Percentiles rank a stretch among this genome's conserved stretches.
phyloP scores from a whole-genome alignment of 1,140 invertebrate genomes.

The Drosophila mayri region DNA sequence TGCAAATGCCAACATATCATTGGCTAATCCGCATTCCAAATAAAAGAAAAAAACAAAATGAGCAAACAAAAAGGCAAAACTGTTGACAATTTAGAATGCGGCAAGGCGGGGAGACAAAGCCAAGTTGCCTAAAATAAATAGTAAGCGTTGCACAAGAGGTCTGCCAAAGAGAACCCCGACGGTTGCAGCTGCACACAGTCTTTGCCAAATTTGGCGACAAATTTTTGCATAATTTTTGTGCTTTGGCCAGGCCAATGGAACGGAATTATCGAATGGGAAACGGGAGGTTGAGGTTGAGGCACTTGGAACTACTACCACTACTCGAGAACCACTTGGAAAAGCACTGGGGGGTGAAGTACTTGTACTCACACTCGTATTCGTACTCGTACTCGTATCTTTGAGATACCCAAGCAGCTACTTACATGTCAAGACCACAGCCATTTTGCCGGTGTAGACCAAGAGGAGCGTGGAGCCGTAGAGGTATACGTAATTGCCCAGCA shows the following conservation, averaged over 20 bases:
- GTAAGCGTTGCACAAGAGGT: conserved; percentile 30
- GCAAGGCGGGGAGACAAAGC: conserved; percentile 28
- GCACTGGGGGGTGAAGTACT: conserved; percentile 2
- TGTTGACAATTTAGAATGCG: conserved; percentile 42
- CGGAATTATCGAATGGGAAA: conserved; percentile 9
- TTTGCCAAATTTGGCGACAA: conserved; percentile 43
- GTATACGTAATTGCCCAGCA: conserved; percentile 96
- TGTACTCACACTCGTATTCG: background rate
- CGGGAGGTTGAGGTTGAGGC: conserved; percentile 6
- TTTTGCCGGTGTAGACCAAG: conserved; percentile 96
- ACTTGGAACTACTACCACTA: conserved; percentile 4
- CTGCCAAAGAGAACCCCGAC: conserved; percentile 5
- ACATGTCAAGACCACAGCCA: conserved; percentile 98
- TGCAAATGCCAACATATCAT: conserved; percentile 30
- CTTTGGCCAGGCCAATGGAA: conserved; percentile 1
- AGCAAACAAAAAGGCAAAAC: conserved; percentile 8
- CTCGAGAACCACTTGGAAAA: conserved; percentile 32
- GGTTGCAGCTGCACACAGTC: conserved; percentile 28
- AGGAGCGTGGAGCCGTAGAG: conserved; percentile 96
- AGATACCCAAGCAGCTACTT: conserved; percentile 86
- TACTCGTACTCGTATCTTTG: conserved; percentile 5
- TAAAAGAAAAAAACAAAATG: conserved; percentile 7
- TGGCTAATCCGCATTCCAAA: conserved; percentile 26
- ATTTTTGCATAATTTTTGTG: conserved; percentile 34
- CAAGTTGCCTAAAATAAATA: conserved; percentile 38